phyloP scores from a whole-genome alignment of 2,888 invertebrate genomes.

The Geophilus truncorum region DNA sequence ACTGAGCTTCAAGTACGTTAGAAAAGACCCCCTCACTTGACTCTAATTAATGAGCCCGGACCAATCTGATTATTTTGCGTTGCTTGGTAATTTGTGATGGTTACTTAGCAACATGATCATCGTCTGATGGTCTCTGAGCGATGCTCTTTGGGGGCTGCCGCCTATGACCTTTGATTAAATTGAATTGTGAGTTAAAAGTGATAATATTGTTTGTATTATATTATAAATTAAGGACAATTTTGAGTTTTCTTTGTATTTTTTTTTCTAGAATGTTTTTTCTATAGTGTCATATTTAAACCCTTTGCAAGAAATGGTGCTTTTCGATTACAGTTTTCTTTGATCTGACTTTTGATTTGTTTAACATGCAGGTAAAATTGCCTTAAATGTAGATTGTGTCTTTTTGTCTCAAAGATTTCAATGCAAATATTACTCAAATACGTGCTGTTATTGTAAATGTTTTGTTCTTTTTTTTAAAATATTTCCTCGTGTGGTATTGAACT shows the following conservation, averaged over 20 bases:
- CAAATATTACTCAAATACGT: slow-evolving; percentile 1
- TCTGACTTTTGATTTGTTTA: not conserved
- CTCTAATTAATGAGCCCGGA: slow-evolving; percentile 7
- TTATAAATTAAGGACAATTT: not conserved
- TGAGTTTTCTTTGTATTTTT: not conserved
- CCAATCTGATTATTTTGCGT: slow-evolving; percentile 11
- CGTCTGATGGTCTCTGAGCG: not conserved
- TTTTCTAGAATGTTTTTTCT: not conserved
- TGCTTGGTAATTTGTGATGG: not conserved
- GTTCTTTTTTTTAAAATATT: not conserved
- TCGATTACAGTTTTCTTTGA: not conserved
- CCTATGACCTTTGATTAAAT: not conserved
- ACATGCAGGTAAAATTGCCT: not conserved
- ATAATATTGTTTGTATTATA: not conserved
- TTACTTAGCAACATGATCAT: not conserved
- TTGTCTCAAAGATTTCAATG: slow-evolving; percentile 11
- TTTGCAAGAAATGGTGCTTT: not conserved
- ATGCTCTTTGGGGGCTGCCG: not conserved
- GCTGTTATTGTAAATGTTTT: slow-evolving; percentile 8
- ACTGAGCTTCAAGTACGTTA: not conserved
- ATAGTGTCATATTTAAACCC: not conserved
- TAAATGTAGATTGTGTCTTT: slow-evolving; percentile 14
- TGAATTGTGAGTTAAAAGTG: not conserved
- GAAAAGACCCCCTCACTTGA: not conserved
- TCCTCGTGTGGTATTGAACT: not conserved